Conservation (phyloP, 2,797 vertebrate species). For the Lepus townsendii region DNA sequence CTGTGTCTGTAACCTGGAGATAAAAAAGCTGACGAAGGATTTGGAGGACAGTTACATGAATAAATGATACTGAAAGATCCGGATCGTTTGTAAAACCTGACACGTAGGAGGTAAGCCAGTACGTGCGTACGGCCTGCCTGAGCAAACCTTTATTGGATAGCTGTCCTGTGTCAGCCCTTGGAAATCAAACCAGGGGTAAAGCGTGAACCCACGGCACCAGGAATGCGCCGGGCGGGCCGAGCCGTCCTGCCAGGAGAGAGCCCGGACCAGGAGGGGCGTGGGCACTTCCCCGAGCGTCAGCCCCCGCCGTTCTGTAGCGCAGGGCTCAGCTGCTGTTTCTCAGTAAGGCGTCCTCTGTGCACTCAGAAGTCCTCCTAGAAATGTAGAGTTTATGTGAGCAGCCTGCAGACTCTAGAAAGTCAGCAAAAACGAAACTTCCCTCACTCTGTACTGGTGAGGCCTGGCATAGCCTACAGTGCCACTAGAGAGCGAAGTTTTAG, state of each 20-base stretch:
- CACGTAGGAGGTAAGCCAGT: background rate
- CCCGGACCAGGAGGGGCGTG: too few relatives aligned
- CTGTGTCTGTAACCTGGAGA: background rate
- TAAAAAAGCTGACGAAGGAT: background rate
- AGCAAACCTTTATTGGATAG: background rate
- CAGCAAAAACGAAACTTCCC: background rate
- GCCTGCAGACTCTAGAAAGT: background rate
- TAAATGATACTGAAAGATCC: background rate
- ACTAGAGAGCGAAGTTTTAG: background rate
- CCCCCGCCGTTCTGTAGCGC: background rate
- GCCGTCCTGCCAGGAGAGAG: rapidly evolving
- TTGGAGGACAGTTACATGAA: background rate
- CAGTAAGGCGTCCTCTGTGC: background rate
- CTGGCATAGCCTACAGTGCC: background rate
- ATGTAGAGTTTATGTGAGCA: background rate
- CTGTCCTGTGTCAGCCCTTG: background rate
- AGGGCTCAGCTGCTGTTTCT: background rate
- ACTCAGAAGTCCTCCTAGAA: background rate
- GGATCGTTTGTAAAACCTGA: background rate
- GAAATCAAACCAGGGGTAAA: background rate
- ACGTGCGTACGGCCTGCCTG: background rate
- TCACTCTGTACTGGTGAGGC: background rate
- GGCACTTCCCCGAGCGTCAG: too few relatives aligned
- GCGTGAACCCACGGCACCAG: background rate
- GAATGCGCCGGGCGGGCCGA: background rate